Conservation (phyloP, 1,140 invertebrate genomes). For the Arctopsyche grandis region DNA sequence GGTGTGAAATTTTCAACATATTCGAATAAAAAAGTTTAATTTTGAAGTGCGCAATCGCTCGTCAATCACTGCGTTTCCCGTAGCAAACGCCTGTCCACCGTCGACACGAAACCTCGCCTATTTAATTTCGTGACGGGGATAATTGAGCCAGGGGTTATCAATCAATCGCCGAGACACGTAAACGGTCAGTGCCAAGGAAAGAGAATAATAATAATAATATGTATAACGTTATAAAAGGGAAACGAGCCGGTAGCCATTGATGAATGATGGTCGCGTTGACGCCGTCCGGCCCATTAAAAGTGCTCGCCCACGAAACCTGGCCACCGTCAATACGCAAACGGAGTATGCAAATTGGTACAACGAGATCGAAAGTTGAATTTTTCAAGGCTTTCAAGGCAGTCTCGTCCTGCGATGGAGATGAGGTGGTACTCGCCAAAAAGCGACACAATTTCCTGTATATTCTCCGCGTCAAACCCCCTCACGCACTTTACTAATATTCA, state of each 20-base stretch:
- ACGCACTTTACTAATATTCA: no score
- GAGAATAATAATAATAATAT: not conserved
- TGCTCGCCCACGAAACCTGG: slow-evolving; percentile 5
- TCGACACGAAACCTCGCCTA: no score
- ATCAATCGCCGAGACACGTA: not conserved
- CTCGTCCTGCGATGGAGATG: not conserved
- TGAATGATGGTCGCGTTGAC: not conserved
- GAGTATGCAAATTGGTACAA: slow-evolving; percentile 9
- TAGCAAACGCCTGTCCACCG: no score
- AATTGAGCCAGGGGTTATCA: not conserved
- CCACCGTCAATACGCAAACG: slow-evolving; percentile 8
- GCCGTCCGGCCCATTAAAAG: not conserved
- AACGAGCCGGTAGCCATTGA: not conserved
- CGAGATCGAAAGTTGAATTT: slow-evolving; percentile 36
- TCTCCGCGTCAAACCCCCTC: no score
- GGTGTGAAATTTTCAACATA: no score
- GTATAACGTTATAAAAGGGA: not conserved
- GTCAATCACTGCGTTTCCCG: no score
- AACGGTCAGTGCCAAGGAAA: not conserved
- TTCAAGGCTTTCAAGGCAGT: slow-evolving; percentile 14
- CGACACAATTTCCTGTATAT: not conserved
- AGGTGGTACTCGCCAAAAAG: not conserved
- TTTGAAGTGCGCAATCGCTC: no score
- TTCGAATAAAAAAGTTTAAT: no score
- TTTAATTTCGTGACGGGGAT: no score